A percentile compares a stretch with the other conserved stretches of the same genome.
These are phyloP conservation scores for Drosophila mayri DNA, from an alignment of 1,140 invertebrate genomes.

Conservation along the genomic window DNA sequence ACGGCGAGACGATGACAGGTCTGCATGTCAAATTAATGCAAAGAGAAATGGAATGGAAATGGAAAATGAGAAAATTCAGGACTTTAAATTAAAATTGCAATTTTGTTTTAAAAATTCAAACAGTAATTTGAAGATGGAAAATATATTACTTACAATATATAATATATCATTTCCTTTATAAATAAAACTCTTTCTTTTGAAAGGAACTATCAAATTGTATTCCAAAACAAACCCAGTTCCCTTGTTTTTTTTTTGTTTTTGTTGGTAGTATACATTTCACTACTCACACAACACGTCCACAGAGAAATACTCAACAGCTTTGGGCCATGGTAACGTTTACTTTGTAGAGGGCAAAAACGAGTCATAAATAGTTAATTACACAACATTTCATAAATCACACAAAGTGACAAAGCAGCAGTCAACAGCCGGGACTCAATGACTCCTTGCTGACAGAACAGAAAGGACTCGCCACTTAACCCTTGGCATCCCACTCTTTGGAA, in stretches of 20 bases:
- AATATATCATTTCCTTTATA: no score
- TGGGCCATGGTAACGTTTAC: conserved; percentile 52
- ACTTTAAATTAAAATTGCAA: not conserved
- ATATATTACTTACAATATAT: not conserved
- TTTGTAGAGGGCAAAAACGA: conserved; percentile 41
- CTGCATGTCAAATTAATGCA: conserved; percentile 55
- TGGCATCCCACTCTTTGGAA: conserved; percentile 4
- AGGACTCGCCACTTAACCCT: conserved; percentile 38
- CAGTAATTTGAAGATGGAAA: not conserved
- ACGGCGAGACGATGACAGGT: conserved; percentile 41
- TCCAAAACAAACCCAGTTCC: not conserved
- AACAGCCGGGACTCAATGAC: conserved; percentile 48
- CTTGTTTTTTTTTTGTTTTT: not conserved
- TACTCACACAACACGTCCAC: conserved; percentile 7
- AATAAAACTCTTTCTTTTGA: not conserved
- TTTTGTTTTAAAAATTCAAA: not conserved
- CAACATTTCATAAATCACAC: conserved; percentile 79
- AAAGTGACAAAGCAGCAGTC: conserved; percentile 62
- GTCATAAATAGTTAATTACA: conserved; percentile 81
- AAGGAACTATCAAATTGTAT: not conserved
- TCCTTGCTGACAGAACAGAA: conserved; percentile 33
- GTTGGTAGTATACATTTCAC: conserved; percentile 12
- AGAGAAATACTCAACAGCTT: conserved; percentile 16
- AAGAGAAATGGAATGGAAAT: conserved; percentile 7
- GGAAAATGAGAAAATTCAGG: not conserved